Evolutionary conservation across 2,888 invertebrate species (phyloP).

Genomic region (Acholoe squamosa): DNA sequence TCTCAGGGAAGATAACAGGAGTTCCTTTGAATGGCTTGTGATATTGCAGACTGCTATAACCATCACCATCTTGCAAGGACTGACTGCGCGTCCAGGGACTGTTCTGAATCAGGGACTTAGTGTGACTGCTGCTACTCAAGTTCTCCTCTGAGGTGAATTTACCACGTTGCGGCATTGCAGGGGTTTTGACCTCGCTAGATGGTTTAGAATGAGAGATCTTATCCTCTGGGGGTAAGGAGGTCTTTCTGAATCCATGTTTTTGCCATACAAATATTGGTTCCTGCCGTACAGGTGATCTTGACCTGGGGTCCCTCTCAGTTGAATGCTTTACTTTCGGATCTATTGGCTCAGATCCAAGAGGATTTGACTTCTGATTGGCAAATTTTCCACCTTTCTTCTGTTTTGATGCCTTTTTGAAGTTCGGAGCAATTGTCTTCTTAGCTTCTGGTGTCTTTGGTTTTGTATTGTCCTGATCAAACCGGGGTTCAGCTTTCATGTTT

Average conservation of each 20-base stretch:
- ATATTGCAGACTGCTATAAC: neutral
- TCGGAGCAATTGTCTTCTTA: neutral
- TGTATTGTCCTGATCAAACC: neutral
- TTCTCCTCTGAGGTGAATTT: constrained; percentile 36
- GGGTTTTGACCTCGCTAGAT: neutral
- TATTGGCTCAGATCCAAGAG: neutral
- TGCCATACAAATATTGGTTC: constrained; percentile 9
- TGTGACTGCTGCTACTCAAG: neutral
- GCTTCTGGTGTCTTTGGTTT: neutral
- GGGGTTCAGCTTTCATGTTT: neutral
- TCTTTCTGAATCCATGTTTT: neutral
- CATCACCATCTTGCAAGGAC: constrained; percentile 10
- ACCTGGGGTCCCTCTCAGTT: neutral
- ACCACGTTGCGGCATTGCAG: neutral
- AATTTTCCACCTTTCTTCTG: neutral
- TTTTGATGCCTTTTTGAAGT: neutral
- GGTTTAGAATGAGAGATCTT: neutral
- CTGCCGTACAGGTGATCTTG: neutral
- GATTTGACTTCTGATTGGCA: neutral
- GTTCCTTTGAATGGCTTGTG: neutral
- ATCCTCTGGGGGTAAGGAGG: constrained; percentile 15
- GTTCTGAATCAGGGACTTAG: neutral
- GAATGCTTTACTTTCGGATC: neutral
- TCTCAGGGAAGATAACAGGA: neutral
- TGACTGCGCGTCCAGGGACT: neutral